Evolutionary conservation across 2,113 vertebrate genomes (phyloP).

Genomic region (Elachura formosa): DNA sequence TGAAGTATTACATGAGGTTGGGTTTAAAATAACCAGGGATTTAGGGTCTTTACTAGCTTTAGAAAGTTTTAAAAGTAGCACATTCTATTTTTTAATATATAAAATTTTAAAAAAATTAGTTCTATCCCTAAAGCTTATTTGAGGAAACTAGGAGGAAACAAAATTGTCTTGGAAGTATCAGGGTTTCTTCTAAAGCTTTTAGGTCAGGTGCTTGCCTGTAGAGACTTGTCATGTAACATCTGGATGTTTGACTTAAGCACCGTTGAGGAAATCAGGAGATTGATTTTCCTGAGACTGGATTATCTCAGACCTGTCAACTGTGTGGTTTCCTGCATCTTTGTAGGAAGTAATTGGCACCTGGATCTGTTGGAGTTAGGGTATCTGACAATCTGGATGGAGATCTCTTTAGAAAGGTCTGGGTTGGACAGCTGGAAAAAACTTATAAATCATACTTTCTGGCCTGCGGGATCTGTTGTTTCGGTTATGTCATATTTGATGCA

Average conservation of each 20-base stretch:
- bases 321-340: background rate
- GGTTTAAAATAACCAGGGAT: background rate
- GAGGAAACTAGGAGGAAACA: background rate
- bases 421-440: background rate
- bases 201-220: background rate
- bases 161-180: background rate
- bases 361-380: background rate
- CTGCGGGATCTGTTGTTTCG: background rate
- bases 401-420: background rate
- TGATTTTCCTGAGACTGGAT: background rate
- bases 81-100: background rate
- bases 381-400: background rate
- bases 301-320: background rate
- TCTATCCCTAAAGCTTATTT: background rate
- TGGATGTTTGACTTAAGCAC: background rate
- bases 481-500: background rate
- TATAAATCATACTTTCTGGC: background rate
- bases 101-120: background rate
- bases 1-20: background rate
- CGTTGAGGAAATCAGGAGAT: background rate
- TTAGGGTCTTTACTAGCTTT: background rate
- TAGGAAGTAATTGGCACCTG: background rate
- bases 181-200: background rate
- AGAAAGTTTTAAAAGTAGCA: background rate
- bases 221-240: background rate